Evolutionary conservation across 2,888 invertebrate species (phyloP), one percentile per base, ranked within the genome.

Genomic region (Dicycla oo): DNA sequence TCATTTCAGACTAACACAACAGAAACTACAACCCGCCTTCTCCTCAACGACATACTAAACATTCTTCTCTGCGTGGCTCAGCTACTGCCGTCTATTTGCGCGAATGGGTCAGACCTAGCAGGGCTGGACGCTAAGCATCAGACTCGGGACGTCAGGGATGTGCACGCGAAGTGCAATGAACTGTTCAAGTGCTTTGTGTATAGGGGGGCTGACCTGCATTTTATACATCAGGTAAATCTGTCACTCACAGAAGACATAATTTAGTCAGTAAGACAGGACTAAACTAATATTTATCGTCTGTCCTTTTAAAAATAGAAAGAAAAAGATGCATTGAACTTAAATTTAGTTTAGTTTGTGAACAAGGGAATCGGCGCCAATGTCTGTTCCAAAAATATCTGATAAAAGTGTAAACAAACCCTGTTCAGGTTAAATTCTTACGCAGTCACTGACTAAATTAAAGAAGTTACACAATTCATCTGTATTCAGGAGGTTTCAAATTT

Each of bases 131-230:
- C 96, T 26, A 95, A 94, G 70, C 95, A 96, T 76, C 96, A 97
- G 87, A 96, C 97, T 15, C 97, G 98, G 80, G 97, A 97, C 65
- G 97, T 98, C n/a, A 95, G 98, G 60, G 98, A 98, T 84, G 97
- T 98, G 20, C 98, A 98, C 88, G 97, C 98, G 0, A 98, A 98
- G 90, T 98, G 98, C 90, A 97, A 97, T 83, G 98, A 98, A 87
- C 93, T 98, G 61, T 97, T 98, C 84, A 97, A 97, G 78, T 98
- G 98, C 76, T 94, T 98, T 20, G 93, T 98, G 15, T 95, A 98
- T 61, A 96, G 98, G 75, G 98, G 98, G 0, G 97, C 98, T 18
- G 97, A 98, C 0, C 92, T 98, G 56, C 97, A 98, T 87, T 97
- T 97, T 79, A 94, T 98, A 51, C 97, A 98, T 90, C 98, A 98